Conservation (phyloP, 2,113 vertebrate genomes). For the Cyanistes caeruleus region DNA sequence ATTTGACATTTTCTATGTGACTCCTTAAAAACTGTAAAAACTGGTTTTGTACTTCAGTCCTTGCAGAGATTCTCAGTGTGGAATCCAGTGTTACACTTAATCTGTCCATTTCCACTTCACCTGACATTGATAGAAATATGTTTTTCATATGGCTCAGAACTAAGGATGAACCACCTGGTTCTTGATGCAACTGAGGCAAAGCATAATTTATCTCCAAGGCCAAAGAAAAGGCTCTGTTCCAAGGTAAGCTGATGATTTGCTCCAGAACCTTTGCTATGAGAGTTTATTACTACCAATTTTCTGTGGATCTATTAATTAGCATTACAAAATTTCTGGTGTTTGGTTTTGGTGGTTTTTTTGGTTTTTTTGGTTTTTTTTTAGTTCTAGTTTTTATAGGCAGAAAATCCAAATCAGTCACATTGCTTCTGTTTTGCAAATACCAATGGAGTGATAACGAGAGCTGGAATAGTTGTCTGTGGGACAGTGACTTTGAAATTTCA, state of each 20-base stretch:
- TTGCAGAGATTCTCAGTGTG: neutral
- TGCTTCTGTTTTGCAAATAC: neutral
- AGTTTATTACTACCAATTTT: neutral
- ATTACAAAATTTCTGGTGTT: neutral
- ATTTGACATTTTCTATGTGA: neutral
- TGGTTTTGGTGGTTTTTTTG: neutral
- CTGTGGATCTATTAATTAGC: neutral
- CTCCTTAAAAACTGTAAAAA: neutral
- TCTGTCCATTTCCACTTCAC: neutral
- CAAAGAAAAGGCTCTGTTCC: neutral
- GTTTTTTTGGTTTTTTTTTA: neutral
- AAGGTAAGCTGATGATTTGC: neutral
- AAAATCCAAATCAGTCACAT: neutral
- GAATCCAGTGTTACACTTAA: neutral
- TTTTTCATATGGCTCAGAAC: neutral
- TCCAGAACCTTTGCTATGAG: neutral
- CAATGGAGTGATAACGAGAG: neutral
- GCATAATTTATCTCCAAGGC: neutral
- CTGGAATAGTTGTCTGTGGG: neutral
- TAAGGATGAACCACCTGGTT: neutral
- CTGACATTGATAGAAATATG: neutral
- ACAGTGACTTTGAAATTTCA: neutral
- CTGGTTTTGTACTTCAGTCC: neutral
- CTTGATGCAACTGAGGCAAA: neutral
- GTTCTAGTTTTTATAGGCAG: neutral